These are phyloP conservation scores for Pholis gunnellus DNA, from an alignment of 2,113 vertebrate species.

Conservation along the genomic window DNA sequence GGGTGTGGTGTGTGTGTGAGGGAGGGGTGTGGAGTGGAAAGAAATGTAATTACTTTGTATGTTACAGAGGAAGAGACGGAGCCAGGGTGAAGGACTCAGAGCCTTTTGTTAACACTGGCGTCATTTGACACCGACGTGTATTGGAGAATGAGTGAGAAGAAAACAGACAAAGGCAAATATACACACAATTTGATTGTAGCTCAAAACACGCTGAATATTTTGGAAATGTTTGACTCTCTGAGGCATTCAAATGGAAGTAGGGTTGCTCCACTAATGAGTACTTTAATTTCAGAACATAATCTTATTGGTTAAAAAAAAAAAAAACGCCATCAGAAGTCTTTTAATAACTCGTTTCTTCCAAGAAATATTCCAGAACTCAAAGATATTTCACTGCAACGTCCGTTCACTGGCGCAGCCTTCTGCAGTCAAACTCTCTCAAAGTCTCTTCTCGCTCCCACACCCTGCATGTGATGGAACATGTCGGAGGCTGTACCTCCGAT, in stretches of 20 bases:
- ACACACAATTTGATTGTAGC: slow-evolving; percentile 8
- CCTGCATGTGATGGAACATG: neutral
- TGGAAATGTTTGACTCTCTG: neutral
- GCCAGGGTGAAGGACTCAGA: slow-evolving; percentile 13
- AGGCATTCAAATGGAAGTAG: neutral
- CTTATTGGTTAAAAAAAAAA: neutral
- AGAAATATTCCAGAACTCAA: neutral
- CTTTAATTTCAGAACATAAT: neutral
- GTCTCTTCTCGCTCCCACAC: neutral
- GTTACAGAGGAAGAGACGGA: slow-evolving; percentile 49
- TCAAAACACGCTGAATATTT: slow-evolving; percentile 34
- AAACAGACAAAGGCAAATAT: slow-evolving; percentile 20
- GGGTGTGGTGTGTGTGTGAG: slow-evolving; percentile 53
- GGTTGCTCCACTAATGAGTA: neutral
- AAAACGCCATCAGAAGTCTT: neutral
- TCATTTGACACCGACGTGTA: slow-evolving; percentile 18
- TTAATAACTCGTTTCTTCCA: neutral
- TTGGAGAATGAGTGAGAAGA: neutral
- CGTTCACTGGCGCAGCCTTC: too few species aligned
- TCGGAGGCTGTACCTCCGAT: neutral
- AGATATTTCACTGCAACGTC: neutral
- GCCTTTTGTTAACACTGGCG: slow-evolving; percentile 16
- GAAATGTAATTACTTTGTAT: slow-evolving; percentile 70
- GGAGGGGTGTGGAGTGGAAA: slow-evolving; percentile 48
- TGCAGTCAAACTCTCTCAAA: neutral